A percentile compares a stretch with the other conserved stretches of the same genome.
Evolutionary conservation across 23 tunicate species (phyloP).

Genomic region (Clavelina lepadiformis): DNA sequence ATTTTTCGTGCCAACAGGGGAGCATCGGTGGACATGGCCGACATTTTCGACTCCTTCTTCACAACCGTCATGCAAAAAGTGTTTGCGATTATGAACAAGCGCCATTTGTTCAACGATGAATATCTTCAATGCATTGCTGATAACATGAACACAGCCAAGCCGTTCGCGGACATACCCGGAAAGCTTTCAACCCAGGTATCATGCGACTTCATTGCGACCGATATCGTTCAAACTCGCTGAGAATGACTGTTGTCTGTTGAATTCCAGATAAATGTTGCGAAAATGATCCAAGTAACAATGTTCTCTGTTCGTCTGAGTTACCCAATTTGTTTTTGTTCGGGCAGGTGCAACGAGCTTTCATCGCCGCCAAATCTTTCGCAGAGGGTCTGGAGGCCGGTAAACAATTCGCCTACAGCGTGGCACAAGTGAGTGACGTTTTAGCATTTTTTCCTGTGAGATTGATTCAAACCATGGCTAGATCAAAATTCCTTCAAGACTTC

Average conservation of each 20-base stretch:
- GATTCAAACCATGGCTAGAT: no score
- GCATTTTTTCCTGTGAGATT: no score
- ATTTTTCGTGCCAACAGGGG: no score
- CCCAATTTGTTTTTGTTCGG: constrained; percentile 6
- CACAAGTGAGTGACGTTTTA: no score
- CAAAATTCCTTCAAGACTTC: no score
- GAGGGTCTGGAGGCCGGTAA: constrained; percentile 45
- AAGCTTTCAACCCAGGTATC: constrained; percentile 45
- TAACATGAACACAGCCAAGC: constrained; percentile 41
- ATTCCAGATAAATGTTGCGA: no score
- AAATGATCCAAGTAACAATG: no score
- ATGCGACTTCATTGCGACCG: no score
- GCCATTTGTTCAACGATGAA: constrained; percentile 35
- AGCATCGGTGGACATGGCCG: constrained; percentile 29
- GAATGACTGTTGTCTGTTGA: no score
- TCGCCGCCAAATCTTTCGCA: constrained; percentile 53
- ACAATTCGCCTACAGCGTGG: no score
- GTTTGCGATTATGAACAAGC: constrained; percentile 43
- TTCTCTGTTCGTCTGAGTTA: no score
- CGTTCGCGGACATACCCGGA: constrained; percentile 40
- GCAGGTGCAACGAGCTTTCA: constrained; percentile 58
- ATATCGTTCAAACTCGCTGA: no score
- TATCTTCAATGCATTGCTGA: constrained; percentile 71
- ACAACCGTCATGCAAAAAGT: constrained; percentile 42
- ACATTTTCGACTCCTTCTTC: constrained; percentile 69